Base-by-base conservation (phyloP, 2,888 invertebrate genomes). In the Petrolisthes manimaculis region DNA sequence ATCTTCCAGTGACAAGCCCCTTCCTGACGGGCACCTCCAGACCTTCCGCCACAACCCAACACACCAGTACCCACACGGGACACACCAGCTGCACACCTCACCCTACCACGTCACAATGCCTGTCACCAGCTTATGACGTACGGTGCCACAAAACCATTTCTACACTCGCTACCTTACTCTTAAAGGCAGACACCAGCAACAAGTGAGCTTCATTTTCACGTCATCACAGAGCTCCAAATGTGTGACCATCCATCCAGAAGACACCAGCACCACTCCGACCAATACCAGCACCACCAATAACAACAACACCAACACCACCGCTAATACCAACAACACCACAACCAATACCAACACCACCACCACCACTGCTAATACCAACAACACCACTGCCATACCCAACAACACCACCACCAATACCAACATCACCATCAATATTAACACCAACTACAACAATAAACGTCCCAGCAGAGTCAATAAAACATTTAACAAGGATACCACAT, bases 81-180 rank as follows among this genome's bases (percentile, higher is more conserved):
- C 24, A 8, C 87, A 87, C 56, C 9, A 79, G 67, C 78, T 79
- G 12, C 86, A 83, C 51, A 83, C 77, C 83, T 69, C 83, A 37
- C 87, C 87, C 53, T 87, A 69, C 79, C 87, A 83, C 69, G 87
- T 79, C 51, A 69, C 83, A 24, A 77, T 83, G 71, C 87, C 87
- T 5, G 71, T 79, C 77, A 83, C 87, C 79, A 87, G 79, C 79
- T 83, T 87, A 87, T 87, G 87, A 87, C 87, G 83, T 14, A 83
- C 87, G 83, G 83, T 69, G 83, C 69, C 87, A 14, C 56, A 56
- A 53, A 71, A 21, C 37, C 56, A 77, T 51, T 18, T 53, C 69
- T 79, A 37, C 8, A n/a, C 56, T 18, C 82, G 67, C 18, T 69
- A 79, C 9, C 24, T 51, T 71, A 55, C 78, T 4, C 69, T 87